phyloP scores from a whole-genome alignment of 2,113 vertebrate genomes.

The Ceyx cyanopectus region DNA sequence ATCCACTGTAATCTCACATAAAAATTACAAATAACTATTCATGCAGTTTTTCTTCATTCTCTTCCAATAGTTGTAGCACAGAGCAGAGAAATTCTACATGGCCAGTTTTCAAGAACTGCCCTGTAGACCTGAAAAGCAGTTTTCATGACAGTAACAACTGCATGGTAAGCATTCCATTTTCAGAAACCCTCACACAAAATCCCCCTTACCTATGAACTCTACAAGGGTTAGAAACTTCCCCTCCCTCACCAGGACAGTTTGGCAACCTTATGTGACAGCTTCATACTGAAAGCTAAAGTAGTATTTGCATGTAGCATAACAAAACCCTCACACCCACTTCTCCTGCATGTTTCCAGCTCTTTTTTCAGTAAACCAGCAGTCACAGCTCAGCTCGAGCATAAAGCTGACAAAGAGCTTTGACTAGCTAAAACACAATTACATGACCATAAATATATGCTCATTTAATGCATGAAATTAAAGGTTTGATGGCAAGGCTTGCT shows the following conservation, averaged over 20 bases:
- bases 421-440: not conserved
- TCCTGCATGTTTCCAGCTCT: not conserved
- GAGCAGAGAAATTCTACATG: not conserved
- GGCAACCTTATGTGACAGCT: not conserved
- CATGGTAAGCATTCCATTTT: not conserved
- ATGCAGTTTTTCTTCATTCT: not conserved
- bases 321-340: not conserved
- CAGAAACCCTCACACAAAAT: not conserved
- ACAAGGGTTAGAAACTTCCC: not conserved
- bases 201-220: not conserved
- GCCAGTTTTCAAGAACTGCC: not conserved
- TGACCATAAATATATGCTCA: not conserved
- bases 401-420: not conserved
- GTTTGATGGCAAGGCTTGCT: not conserved
- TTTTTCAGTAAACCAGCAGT: not conserved
- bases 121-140: not conserved
- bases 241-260: not conserved
- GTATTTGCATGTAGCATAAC: not conserved
- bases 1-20: conserved; percentile 25
- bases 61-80: not conserved
- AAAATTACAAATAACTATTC: conserved; percentile 30
- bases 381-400: not conserved
- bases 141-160: conserved; percentile 7
- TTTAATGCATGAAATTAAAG: not conserved
- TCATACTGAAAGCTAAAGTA: not conserved